Conservation (phyloP, 2,113 vertebrate species). For the Cavia porcellus region DNA sequence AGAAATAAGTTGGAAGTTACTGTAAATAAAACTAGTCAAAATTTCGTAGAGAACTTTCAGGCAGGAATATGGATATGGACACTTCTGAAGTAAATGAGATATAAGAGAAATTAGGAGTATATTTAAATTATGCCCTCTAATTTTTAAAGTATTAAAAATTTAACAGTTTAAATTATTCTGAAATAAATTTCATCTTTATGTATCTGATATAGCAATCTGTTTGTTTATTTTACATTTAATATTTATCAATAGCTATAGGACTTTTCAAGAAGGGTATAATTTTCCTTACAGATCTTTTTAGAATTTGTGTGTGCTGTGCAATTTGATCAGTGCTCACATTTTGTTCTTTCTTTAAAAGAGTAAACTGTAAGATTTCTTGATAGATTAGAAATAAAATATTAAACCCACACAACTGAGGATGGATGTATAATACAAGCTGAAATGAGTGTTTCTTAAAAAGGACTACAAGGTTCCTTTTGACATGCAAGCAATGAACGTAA, state of each 20-base stretch:
- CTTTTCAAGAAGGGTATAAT: constrained; percentile 1
- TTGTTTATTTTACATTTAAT: neutral
- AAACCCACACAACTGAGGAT: neutral
- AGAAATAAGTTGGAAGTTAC: neutral
- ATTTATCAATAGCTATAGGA: constrained; percentile 37
- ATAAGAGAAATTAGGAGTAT: constrained; percentile 1
- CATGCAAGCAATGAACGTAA: constrained; percentile 62
- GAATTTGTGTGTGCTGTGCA: neutral
- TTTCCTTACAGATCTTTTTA: constrained; percentile 57
- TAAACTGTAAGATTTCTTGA: constrained; percentile 64
- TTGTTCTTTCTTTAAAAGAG: constrained; percentile 43
- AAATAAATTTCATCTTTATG: neutral
- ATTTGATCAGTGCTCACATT: neutral
- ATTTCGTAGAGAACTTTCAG: neutral
- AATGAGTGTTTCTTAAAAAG: constrained; percentile 71
- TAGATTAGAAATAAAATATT: constrained; percentile 62
- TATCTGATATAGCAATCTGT: neutral
- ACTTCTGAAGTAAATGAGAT: constrained; percentile 51
- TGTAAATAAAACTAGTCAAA: neutral
- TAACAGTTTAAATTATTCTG: neutral
- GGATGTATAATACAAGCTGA: constrained; percentile 60
- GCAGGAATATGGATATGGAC: neutral
- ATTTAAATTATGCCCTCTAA: constrained; percentile 18
- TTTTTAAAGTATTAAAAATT: neutral
- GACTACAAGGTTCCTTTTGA: constrained; percentile 74